These are phyloP conservation scores for Prenolepis imparis DNA, from an alignment of 2,888 invertebrate genomes.

Conservation along the genomic window DNA sequence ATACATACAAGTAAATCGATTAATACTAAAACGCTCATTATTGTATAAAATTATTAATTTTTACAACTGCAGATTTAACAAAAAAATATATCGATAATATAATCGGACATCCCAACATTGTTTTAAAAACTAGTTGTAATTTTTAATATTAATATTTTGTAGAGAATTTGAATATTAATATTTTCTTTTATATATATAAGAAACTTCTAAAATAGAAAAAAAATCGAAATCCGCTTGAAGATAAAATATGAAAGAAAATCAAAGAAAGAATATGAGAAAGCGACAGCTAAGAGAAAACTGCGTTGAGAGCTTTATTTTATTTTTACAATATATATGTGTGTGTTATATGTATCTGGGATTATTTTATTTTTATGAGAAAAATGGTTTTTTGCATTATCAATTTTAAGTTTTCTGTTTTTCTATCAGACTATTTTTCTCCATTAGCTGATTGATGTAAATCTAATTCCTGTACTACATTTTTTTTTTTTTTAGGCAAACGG, in stretches of 20 bases:
- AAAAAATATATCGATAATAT: neutral
- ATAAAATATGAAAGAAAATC: neutral
- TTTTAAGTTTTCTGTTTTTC: neutral
- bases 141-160: neutral
- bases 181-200: slow-evolving; percentile 1
- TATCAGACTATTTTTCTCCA: neutral
- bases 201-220: slow-evolving; percentile 2
- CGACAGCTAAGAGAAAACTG: neutral
- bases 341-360: neutral
- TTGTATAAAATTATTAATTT: neutral
- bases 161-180: neutral
- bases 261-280: neutral
- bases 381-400: neutral
- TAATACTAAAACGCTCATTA: neutral
- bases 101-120: neutral
- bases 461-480: neutral
- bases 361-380: slow-evolving; percentile 5
- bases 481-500: neutral
- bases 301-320: neutral
- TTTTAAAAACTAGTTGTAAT: neutral
- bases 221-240: neutral
- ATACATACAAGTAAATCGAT: neutral
- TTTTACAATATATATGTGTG: neutral
- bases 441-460: slow-evolving; percentile 6
- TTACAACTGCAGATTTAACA: neutral